Evolutionary conservation across 2,797 vertebrate genomes (phyloP), one percentile per base, ranked within the genome.

Genomic region (Astyanax mexicanus): DNA sequence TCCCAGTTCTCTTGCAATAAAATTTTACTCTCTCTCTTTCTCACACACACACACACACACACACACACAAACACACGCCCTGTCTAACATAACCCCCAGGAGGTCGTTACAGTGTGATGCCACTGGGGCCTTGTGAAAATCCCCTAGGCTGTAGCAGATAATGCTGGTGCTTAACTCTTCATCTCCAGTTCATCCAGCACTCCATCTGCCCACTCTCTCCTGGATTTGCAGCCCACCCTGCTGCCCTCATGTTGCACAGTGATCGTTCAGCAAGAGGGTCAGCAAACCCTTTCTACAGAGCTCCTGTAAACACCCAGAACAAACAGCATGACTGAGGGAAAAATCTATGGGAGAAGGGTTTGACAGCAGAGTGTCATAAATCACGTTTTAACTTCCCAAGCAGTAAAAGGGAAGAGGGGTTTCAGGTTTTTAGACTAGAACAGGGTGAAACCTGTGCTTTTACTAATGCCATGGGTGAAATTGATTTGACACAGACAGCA

Each of bases 211-310:
- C 76, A 78, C 61, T 71, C 58, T 40, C 44, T 37, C 29, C 23
- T 44, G 23, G 29, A 79, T 79, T 83, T 84, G 79, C 74, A 61
- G 61, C 27, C 15, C 57, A 70, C 76, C 57, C 75, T 51, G 76
- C 49, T 75, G 70, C 44, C 23, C 29, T 27, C 15, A 45, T 19
- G 21, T 11, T 37, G 40, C 10, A 17, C 35, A 10, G 21, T 47
- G 10, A 38, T 55, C 23, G 21, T 19, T 62, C 35, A 68, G 32
- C 37, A 37, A 60, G 45, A 58, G 32, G 12, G 55, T 71, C 52
- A 67, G 71, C 9, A 11, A 35, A 10, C 17, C 27, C 49, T 45
- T 49, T 35, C n/a, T 49, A 35, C 29, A 47, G 44, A 47, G 40
- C 40, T 65, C 25, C 62, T n/a, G 23, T n/a, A n/a, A 15, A 29